Conservation (phyloP, 2,113 vertebrate genomes). For the Butorides virescens region DNA sequence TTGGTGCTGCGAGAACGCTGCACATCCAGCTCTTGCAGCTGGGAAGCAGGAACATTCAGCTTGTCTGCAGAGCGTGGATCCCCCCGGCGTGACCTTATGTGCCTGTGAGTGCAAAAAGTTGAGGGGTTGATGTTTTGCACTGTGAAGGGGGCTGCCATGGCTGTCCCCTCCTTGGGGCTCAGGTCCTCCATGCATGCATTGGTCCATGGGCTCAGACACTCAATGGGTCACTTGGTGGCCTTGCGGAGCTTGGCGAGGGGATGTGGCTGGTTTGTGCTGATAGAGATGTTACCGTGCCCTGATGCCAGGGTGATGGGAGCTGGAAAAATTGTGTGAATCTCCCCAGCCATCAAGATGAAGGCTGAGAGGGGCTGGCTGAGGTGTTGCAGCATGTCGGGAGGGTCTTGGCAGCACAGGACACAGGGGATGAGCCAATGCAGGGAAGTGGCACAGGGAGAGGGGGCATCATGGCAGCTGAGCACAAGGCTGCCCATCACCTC, state of each 20-base stretch:
- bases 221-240: neutral
- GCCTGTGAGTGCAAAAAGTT: neutral
- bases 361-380: neutral
- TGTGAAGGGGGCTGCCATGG: neutral
- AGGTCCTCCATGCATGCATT: fast-evolving
- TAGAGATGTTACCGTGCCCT: neutral
- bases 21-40: neutral
- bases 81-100: fast-evolving
- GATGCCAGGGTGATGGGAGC: neutral
- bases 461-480: fast-evolving
- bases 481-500: neutral
- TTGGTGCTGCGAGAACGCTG: fast-evolving
- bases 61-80: neutral
- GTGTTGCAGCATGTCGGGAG: neutral
- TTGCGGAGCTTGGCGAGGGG: neutral
- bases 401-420: fast-evolving
- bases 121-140: neutral
- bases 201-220: neutral
- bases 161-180: neutral
- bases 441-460: neutral
- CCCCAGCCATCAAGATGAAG: neutral
- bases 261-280: fast-evolving
- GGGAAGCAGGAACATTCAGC: neutral
- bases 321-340: neutral
- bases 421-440: neutral